phyloP scores from a whole-genome alignment of 2,888 invertebrate species.

The Poecilus cupreus region DNA sequence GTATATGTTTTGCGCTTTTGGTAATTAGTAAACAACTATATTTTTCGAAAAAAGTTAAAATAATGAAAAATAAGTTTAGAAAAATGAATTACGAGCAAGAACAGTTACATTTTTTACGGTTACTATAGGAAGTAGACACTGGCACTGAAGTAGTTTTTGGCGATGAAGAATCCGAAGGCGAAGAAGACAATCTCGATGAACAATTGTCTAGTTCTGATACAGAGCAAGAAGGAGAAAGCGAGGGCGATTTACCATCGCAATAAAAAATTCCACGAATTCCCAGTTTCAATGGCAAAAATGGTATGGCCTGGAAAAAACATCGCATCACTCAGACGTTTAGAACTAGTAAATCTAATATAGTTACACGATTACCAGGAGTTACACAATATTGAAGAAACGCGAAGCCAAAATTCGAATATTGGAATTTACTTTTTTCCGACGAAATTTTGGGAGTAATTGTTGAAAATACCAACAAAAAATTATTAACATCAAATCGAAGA shows the following conservation, averaged over 20 bases:
- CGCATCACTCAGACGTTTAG: too few species aligned
- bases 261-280: too few species aligned
- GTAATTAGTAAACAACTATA: too few species aligned
- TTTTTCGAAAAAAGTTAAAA: too few species aligned
- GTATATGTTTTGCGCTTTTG: too few species aligned
- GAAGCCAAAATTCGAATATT: background rate
- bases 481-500: background rate
- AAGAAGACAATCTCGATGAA: background rate
- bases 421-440: background rate
- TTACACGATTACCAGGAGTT: background rate
- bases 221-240: too few species aligned
- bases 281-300: too few species aligned
- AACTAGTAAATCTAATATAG: background rate
- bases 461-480: slow-evolving; percentile 19
- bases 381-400: background rate
- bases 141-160: background rate
- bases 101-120: background rate
- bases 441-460: background rate
- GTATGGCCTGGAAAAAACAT: too few species aligned
- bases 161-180: background rate
- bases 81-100: too few species aligned
- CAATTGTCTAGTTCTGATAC: too few species aligned
- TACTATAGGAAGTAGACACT: background rate
- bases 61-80: too few species aligned
- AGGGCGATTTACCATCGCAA: too few species aligned